Evolutionary conservation across 1,140 invertebrate species (phyloP).

Genomic region (Orius insidiosus): DNA sequence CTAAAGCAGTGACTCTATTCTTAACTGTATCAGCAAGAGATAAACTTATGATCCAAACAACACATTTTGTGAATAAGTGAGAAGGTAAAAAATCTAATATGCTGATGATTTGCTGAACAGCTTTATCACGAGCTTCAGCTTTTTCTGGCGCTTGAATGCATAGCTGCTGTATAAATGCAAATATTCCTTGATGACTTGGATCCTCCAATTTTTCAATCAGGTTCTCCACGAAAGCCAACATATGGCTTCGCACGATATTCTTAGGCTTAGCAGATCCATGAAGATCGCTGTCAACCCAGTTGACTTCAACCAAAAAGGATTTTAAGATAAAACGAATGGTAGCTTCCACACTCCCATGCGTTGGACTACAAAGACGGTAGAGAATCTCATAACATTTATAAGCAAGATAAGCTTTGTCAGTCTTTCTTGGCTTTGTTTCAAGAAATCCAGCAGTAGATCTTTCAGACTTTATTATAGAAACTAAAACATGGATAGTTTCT

Average conservation of each 20-base stretch:
- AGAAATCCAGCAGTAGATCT: slow-evolving; percentile 23
- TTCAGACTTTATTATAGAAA: slow-evolving; percentile 31
- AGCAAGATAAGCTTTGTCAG: slow-evolving; percentile 24
- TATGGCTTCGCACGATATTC: slow-evolving; percentile 29
- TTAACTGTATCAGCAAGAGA: slow-evolving; percentile 31
- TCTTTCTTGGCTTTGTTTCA: slow-evolving; percentile 16
- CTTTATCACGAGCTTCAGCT: slow-evolving; percentile 35
- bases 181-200: slow-evolving; percentile 25
- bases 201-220: slow-evolving; percentile 27
- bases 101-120: slow-evolving; percentile 30
- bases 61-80: slow-evolving; percentile 23
- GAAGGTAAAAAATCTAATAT: slow-evolving; percentile 28
- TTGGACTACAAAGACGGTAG: slow-evolving; percentile 27
- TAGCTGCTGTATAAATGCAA: slow-evolving; percentile 36
- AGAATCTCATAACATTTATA: slow-evolving; percentile 31
- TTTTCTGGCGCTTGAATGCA: slow-evolving; percentile 38
- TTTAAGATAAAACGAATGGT: slow-evolving; percentile 31
- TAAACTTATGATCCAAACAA: slow-evolving; percentile 33
- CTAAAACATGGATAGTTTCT: slow-evolving; percentile 29
- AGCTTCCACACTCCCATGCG: slow-evolving; percentile 30
- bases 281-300: slow-evolving; percentile 27
- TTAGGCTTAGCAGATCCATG: slow-evolving; percentile 25
- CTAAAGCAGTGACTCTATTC: slow-evolving; percentile 35
- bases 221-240: slow-evolving; percentile 32
- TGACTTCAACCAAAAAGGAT: slow-evolving; percentile 29